phyloP scores from a whole-genome alignment of 1,140 invertebrate genomes.

The Drosophila subobscura region DNA sequence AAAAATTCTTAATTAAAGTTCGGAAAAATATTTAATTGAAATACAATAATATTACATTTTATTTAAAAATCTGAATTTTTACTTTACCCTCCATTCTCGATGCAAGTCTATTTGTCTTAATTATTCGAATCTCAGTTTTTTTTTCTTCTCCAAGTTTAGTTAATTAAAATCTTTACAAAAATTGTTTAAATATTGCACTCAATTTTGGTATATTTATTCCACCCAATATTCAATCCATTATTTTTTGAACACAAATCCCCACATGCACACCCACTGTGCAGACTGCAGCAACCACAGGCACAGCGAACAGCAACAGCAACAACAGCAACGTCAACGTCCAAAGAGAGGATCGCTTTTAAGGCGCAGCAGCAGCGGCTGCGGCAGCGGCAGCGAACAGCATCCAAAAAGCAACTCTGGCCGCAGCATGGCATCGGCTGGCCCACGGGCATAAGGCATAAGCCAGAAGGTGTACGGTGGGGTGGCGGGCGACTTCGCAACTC shows the following conservation, averaged over 20 bases:
- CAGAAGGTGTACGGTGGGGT: slow-evolving; percentile 6
- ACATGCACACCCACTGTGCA: slow-evolving; percentile 19
- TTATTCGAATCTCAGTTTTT: no score
- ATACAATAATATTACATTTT: no score
- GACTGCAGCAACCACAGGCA: slow-evolving; percentile 21
- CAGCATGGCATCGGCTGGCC: slow-evolving; percentile 18
- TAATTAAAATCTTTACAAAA: no score
- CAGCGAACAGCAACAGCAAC: slow-evolving; percentile 26
- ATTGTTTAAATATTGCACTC: no score
- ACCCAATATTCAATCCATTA: background rate
- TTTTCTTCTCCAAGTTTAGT: no score
- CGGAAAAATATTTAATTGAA: no score
- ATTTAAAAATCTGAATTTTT: no score
- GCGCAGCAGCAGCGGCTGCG: slow-evolving; percentile 34
- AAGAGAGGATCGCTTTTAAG: slow-evolving; percentile 45
- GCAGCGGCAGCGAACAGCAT: slow-evolving; percentile 17
- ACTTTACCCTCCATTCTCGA: no score
- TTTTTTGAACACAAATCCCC: background rate
- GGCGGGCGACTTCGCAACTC: slow-evolving; percentile 51
- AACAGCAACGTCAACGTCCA: slow-evolving; percentile 25
- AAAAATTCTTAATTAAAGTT: no score
- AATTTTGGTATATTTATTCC: no score
- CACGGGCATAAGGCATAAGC: background rate
- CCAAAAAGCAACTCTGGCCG: slow-evolving; percentile 33
- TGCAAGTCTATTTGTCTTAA: no score